These are phyloP conservation scores for Cladorhizidae sp. DNA, from an alignment of 37 sponge, comb jelly and placozoan genomes.

Conservation along the genomic window DNA sequence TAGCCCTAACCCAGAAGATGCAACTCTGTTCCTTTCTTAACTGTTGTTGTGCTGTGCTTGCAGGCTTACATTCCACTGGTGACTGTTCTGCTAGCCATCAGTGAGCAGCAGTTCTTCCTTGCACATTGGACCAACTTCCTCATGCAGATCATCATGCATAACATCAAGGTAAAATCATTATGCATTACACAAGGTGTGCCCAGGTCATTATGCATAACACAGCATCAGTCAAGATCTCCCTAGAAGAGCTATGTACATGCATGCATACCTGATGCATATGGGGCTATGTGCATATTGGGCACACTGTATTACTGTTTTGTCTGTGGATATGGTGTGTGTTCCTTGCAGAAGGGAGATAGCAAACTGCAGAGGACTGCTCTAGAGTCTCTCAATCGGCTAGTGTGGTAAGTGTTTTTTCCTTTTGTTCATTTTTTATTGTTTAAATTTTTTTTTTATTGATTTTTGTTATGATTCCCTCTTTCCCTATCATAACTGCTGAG, in stretches of 20 bases:
- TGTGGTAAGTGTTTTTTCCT: conserved; percentile 67
- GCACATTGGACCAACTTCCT: conserved; percentile 89
- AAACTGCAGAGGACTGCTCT: conserved; percentile 73
- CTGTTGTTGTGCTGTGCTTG: too few relatives aligned
- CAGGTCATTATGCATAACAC: too few relatives aligned
- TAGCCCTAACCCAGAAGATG: too few relatives aligned
- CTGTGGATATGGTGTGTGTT: background rate
- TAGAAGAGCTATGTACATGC: background rate
- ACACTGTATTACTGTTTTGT: background rate
- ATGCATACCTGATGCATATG: background rate
- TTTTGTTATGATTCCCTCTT: too few relatives aligned
- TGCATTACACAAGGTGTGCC: background rate
- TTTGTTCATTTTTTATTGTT: background rate
- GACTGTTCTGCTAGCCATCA: conserved; percentile 89
- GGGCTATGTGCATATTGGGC: conserved; percentile 4
- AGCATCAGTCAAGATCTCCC: background rate
- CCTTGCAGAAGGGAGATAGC: conserved; percentile 44
- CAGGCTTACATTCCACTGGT: conserved; percentile 89
- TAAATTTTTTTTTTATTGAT: too few relatives aligned
- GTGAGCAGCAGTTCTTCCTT: conserved; percentile 91
- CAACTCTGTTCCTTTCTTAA: too few relatives aligned
- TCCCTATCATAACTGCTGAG: too few relatives aligned
- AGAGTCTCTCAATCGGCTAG: conserved; percentile 89
- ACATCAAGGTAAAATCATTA: conserved; percentile 65
- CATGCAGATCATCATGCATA: conserved; percentile 67